Conservation (phyloP, 2,113 vertebrate species). For the Ceyx margarethae region DNA sequence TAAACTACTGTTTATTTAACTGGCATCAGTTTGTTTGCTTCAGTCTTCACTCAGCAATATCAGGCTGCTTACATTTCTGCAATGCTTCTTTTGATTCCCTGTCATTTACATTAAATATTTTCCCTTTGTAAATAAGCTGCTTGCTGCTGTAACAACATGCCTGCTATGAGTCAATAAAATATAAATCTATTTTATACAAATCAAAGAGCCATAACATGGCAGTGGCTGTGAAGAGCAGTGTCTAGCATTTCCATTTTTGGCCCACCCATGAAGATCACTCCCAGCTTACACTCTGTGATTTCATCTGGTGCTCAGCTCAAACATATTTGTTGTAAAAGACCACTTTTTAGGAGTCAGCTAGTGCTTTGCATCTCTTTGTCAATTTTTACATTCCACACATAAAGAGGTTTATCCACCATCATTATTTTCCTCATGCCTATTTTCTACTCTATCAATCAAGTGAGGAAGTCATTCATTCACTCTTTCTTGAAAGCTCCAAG, state of each 20-base stretch:
- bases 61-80: background rate
- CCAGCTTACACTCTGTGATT: background rate
- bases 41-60: background rate
- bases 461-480: background rate
- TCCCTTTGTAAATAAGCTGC: conserved; percentile 11
- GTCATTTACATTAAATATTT: conserved; percentile 2
- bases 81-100: background rate
- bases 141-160: conserved; percentile 8
- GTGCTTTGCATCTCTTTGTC: background rate
- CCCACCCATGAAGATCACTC: background rate
- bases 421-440: background rate
- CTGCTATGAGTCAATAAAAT: conserved; percentile 29
- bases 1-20: background rate
- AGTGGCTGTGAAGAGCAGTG: background rate
- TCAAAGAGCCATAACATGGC: background rate
- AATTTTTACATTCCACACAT: background rate
- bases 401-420: background rate
- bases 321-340: background rate
- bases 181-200: conserved; percentile 16
- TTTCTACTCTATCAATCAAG: background rate
- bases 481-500: background rate
- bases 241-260: background rate
- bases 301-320: background rate
- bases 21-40: background rate
- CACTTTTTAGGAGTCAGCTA: background rate